Evolutionary conservation across 1,140 invertebrate genomes (phyloP).

Genomic region (Meloidogyne floridensis): DNA sequence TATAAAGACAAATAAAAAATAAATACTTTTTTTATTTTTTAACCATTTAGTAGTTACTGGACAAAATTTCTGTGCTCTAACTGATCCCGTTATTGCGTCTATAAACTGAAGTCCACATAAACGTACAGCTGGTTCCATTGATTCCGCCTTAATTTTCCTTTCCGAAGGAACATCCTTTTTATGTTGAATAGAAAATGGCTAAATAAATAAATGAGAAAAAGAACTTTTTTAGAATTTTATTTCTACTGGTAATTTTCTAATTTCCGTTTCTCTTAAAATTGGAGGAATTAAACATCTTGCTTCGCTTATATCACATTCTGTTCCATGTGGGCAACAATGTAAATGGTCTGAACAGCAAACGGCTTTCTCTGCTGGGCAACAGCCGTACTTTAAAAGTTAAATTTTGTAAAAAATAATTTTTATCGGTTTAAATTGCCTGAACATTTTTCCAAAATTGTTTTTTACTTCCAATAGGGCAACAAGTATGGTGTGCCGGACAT

Average conservation of each 20-base stretch:
- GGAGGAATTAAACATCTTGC: slow-evolving; percentile 19
- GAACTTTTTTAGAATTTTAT: background rate
- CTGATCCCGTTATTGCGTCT: too few relatives aligned
- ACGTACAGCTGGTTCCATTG: background rate
- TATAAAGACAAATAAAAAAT: background rate
- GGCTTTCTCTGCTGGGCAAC: slow-evolving; percentile 66
- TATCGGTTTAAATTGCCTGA: background rate
- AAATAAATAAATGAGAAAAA: background rate
- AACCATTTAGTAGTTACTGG: background rate
- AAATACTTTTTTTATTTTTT: background rate
- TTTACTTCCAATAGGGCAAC: slow-evolving; percentile 59
- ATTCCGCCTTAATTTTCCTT: slow-evolving; percentile 11
- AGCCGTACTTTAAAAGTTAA: slow-evolving; percentile 59
- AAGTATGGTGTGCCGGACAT: slow-evolving; percentile 66
- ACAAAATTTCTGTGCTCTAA: too few relatives aligned
- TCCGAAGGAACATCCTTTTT: background rate
- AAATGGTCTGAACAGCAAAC: slow-evolving; percentile 62
- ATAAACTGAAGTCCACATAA: slow-evolving; percentile 2
- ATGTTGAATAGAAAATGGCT: background rate
- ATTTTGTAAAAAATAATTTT: background rate
- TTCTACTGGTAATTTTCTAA: background rate
- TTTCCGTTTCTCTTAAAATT: background rate
- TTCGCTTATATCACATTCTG: slow-evolving; percentile 45
- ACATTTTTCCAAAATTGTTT: slow-evolving; percentile 10
- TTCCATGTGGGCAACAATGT: slow-evolving; percentile 64